Percentiles rank a stretch among this genome's conserved stretches.
These are phyloP conservation scores for Sthenelais limicola DNA, from an alignment of 2,888 invertebrate genomes.

Conservation along the genomic window DNA sequence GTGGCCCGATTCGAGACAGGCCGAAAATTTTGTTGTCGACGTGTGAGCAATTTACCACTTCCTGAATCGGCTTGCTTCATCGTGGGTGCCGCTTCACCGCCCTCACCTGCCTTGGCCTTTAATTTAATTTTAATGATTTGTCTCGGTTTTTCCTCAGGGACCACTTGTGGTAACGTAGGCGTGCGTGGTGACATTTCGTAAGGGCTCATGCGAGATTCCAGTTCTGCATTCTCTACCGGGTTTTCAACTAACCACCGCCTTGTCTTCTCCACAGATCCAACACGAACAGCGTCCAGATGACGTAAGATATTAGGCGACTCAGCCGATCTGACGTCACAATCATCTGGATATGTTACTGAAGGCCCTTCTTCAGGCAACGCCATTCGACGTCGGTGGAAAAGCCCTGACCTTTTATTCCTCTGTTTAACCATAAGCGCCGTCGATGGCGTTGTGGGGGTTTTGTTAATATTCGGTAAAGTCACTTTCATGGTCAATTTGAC, in stretches of 20 bases:
- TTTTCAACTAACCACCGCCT: constrained; percentile 14
- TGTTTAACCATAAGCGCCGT: neutral
- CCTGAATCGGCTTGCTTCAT: too few species aligned
- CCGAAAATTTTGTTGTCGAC: too few species aligned
- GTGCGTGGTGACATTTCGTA: neutral
- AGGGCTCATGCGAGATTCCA: neutral
- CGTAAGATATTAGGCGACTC: neutral
- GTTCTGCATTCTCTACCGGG: neutral
- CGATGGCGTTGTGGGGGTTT: neutral
- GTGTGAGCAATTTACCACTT: too few species aligned
- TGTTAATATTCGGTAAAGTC: constrained; percentile 19
- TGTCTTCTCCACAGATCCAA: neutral
- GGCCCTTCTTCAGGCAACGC: too few species aligned
- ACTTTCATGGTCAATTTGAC: constrained; percentile 25
- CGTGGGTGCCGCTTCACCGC: too few species aligned
- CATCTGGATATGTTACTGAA: constrained; percentile 21
- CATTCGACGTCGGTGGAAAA: too few species aligned
- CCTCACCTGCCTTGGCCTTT: neutral
- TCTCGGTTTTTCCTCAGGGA: constrained; percentile 15
- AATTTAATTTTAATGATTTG: constrained; percentile 17
- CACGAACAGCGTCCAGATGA: neutral
- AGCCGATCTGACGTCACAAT: neutral
- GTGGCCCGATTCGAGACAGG: too few species aligned
- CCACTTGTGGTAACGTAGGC: neutral
- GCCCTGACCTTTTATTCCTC: neutral